Conservation (phyloP, 2,888 invertebrate genomes). For the Agonopterix alstromeriana region DNA sequence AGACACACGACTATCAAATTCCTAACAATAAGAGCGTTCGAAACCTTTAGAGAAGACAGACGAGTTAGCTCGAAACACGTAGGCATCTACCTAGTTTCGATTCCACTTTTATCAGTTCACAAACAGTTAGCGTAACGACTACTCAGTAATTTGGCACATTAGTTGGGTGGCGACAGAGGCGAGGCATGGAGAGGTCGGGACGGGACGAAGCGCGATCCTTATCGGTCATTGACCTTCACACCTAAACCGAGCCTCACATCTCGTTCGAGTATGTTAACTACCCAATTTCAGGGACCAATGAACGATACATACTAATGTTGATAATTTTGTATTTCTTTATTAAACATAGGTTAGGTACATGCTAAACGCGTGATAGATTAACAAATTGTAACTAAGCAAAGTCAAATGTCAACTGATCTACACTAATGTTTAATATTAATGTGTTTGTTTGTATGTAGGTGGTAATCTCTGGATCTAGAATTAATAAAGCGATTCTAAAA, state of each 20-base stretch:
- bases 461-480: no score
- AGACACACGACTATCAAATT: not conserved
- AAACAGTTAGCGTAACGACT: not conserved
- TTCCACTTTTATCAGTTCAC: not conserved
- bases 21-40: not conserved
- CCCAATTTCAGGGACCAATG: slow-evolving; percentile 40
- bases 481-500: no score
- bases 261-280: slow-evolving; percentile 43
- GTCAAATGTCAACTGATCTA: no score
- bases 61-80: not conserved
- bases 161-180: slow-evolving; percentile 39
- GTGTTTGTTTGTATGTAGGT: no score
- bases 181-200: slow-evolving; percentile 49
- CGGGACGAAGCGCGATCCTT: slow-evolving; percentile 59
- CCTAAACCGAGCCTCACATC: slow-evolving; percentile 73
- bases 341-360: no score
- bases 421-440: no score
- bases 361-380: no score
- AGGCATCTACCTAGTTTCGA: not conserved
- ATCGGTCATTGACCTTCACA: slow-evolving; percentile 74
- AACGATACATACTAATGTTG: slow-evolving; percentile 10
- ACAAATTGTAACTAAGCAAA: no score
- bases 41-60: not conserved
- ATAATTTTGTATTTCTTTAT: not conserved
- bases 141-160: not conserved